Evolutionary conservation across 2,113 vertebrate genomes (phyloP).

Genomic region (Cololabis saira): DNA sequence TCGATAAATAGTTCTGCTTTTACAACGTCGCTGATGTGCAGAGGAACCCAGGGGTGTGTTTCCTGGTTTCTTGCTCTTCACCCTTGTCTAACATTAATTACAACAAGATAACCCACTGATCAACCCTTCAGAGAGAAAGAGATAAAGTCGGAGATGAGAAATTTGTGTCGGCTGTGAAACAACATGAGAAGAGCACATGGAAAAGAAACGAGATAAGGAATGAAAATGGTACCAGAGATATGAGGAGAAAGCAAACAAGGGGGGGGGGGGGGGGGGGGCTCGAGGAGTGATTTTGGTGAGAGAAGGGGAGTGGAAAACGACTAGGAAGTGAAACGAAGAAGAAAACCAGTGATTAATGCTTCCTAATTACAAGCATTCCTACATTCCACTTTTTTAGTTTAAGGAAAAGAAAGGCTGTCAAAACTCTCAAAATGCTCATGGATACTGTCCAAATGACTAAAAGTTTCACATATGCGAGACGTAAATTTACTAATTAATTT

Average conservation of each 20-base stretch:
- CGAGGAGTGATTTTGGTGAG: slow-evolving; percentile 2
- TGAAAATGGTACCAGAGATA: slow-evolving; percentile 1
- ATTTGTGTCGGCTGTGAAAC: slow-evolving; percentile 25
- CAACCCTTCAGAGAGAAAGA: slow-evolving; percentile 35
- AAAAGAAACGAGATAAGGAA: neutral
- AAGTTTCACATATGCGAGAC: neutral
- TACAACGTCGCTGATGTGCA: slow-evolving; percentile 18
- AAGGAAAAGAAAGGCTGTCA: slow-evolving; percentile 28
- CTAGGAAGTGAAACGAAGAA: slow-evolving; percentile 31
- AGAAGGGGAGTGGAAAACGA: slow-evolving; percentile 42
- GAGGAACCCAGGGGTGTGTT: slow-evolving; percentile 34
- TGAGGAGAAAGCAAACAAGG: neutral
- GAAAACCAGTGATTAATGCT: slow-evolving; percentile 58
- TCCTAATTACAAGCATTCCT: slow-evolving; percentile 71
- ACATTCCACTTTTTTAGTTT: slow-evolving; percentile 34
- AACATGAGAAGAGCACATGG: neutral
- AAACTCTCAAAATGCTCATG: slow-evolving; percentile 22
- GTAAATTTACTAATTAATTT: too few species aligned
- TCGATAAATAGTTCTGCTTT: slow-evolving; percentile 54
- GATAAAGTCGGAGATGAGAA: slow-evolving; percentile 13
- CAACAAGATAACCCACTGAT: slow-evolving; percentile 39
- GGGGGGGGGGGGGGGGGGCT: neutral
- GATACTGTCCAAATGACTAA: slow-evolving; percentile 17
- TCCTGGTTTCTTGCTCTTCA: slow-evolving; percentile 50
- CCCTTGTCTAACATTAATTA: slow-evolving; percentile 62